These are phyloP conservation scores for Gnatocerus cornutus DNA, from an alignment of 2,888 invertebrate genomes.

Conservation along the genomic window DNA sequence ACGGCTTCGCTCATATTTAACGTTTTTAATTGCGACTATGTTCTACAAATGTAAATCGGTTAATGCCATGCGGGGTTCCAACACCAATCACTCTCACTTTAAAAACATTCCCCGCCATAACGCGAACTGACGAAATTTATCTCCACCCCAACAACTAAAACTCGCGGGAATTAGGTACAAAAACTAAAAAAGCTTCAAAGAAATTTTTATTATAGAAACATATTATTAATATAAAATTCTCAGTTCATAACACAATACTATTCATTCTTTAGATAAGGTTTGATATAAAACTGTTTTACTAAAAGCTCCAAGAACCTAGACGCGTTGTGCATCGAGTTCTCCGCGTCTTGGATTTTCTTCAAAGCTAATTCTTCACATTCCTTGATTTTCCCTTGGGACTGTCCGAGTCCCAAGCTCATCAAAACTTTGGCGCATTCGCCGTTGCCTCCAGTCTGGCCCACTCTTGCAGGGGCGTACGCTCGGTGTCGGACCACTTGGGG, in stretches of 20 bases:
- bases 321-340: conserved; percentile 74
- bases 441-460: conserved; percentile 69
- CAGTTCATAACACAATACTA: conserved; percentile 34
- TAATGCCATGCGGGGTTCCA: not conserved
- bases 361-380: conserved; percentile 67
- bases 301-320: conserved; percentile 70
- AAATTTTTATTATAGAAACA: conserved; percentile 27
- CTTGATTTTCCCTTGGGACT: conserved; percentile 69
- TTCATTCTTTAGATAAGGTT: conserved; percentile 65
- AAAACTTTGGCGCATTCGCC: conserved; percentile 67
- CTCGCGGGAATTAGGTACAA: too few relatives aligned
- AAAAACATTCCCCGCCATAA: not conserved
- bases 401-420: conserved; percentile 67
- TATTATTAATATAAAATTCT: conserved; percentile 32
- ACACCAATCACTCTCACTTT: not conserved
- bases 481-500: conserved; percentile 65
- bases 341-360: conserved; percentile 73
- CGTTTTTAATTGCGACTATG: conserved; percentile 61
- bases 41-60: conserved; percentile 51
- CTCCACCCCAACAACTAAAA: too few relatives aligned
- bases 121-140: not conserved
- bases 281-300: conserved; percentile 72
- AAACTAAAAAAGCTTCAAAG: conserved; percentile 1
- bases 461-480: conserved; percentile 64
- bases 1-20: conserved; percentile 58